phyloP scores from a whole-genome alignment of 2,888 invertebrate species.

The Leucoma salicis region DNA sequence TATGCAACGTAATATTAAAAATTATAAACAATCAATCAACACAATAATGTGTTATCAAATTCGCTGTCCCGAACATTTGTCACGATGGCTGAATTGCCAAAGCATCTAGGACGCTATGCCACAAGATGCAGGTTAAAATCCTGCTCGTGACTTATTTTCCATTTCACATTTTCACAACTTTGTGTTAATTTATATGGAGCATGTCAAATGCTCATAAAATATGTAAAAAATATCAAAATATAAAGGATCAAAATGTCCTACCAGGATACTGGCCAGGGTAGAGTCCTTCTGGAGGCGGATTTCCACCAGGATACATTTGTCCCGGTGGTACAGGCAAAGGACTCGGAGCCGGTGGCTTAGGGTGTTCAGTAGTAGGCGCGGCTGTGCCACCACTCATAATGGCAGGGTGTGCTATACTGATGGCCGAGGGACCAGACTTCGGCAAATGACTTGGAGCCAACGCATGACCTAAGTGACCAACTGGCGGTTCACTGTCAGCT shows the following conservation, averaged over 20 bases:
- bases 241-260: conserved; percentile 30
- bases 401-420: conserved; percentile 49
- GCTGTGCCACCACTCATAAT: conserved; percentile 48
- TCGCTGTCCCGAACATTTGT: too few relatives aligned
- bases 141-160: too few relatives aligned
- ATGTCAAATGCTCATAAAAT: too few relatives aligned
- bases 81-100: too few relatives aligned
- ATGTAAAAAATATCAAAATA: too few relatives aligned
- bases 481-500: conserved; percentile 35
- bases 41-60: too few relatives aligned
- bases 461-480: conserved; percentile 29
- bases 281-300: conserved; percentile 57
- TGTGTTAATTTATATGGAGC: too few relatives aligned
- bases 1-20: too few relatives aligned
- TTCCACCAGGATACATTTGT: conserved; percentile 47
- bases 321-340: conserved; percentile 41
- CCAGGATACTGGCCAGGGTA: conserved; percentile 69
- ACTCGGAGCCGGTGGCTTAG: conserved; percentile 34
- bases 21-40: too few relatives aligned
- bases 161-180: too few relatives aligned
- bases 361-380: conserved; percentile 35
- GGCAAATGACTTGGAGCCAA: conserved; percentile 27
- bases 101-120: too few relatives aligned
- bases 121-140: too few relatives aligned
- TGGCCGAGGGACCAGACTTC: conserved; percentile 20